phyloP scores from a whole-genome alignment of 2,113 vertebrate species.

The Vulpes lagopus region DNA sequence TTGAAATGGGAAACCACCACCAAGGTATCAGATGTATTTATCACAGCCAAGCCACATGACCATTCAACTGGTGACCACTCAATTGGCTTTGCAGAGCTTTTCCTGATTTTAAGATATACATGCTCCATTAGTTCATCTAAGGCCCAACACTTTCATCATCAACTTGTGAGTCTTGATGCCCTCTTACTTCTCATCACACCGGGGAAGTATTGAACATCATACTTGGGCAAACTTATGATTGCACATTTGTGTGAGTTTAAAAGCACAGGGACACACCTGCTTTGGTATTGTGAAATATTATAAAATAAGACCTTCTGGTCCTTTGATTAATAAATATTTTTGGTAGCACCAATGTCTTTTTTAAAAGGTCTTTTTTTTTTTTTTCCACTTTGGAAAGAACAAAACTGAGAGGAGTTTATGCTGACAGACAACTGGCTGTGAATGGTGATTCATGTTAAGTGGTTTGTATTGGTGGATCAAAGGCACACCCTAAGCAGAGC shows the following conservation, averaged over 20 bases:
- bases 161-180: not conserved
- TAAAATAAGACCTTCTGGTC: not conserved
- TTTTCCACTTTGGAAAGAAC: constrained; percentile 28
- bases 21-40: not conserved
- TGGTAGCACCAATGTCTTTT: not conserved
- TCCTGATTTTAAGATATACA: not conserved
- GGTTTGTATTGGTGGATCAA: constrained; percentile 57
- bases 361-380: not conserved
- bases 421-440: constrained; percentile 14
- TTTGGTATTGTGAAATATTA: not conserved
- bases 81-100: not conserved
- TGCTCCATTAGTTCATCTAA: not conserved
- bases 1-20: not conserved
- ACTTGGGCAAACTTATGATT: not conserved
- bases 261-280: not conserved
- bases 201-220: not conserved
- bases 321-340: constrained; percentile 38
- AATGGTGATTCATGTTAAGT: constrained; percentile 69
- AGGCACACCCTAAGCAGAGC: not conserved
- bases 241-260: not conserved
- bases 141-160: not conserved
- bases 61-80: not conserved
- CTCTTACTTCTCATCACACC: not conserved
- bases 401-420: constrained; percentile 6
- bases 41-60: not conserved